Conservation (phyloP, 1,140 invertebrate species). For the Drosophila chauvacae region DNA sequence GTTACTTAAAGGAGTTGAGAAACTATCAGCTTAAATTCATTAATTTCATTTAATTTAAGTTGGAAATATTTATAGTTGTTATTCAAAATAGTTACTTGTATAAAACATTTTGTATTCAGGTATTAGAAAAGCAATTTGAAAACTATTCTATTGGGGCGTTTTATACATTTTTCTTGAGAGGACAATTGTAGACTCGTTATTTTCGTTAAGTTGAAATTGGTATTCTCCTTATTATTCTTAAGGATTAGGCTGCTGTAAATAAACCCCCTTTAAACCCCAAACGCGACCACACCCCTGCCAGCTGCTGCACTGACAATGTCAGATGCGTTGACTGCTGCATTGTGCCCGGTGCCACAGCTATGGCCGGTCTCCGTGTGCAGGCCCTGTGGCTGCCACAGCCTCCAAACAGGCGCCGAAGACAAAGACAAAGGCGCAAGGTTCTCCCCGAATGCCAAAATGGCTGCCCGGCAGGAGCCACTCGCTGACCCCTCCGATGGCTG, state of each 20-base stretch:
- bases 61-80: not conserved
- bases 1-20: not conserved
- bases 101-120: too few species aligned
- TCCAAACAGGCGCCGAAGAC: conserved; percentile 54
- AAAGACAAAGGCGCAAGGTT: conserved; percentile 72
- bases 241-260: not conserved
- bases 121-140: too few species aligned
- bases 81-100: too few species aligned
- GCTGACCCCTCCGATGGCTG: conserved; percentile 24
- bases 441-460: conserved; percentile 71
- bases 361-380: conserved; percentile 19
- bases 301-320: conserved; percentile 61
- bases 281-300: not conserved
- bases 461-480: conserved; percentile 36
- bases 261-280: not conserved
- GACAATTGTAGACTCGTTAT: too few species aligned
- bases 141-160: too few species aligned
- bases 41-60: not conserved
- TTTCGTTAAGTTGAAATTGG: not conserved
- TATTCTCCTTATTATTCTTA: too few species aligned
- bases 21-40: not conserved
- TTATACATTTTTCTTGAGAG: too few species aligned
- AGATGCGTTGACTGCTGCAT: conserved; percentile 67
- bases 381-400: conserved; percentile 32
- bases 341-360: conserved; percentile 55